phyloP scores from a whole-genome alignment of 2,797 vertebrate species.

The Odontamblyopus lacepedii region DNA sequence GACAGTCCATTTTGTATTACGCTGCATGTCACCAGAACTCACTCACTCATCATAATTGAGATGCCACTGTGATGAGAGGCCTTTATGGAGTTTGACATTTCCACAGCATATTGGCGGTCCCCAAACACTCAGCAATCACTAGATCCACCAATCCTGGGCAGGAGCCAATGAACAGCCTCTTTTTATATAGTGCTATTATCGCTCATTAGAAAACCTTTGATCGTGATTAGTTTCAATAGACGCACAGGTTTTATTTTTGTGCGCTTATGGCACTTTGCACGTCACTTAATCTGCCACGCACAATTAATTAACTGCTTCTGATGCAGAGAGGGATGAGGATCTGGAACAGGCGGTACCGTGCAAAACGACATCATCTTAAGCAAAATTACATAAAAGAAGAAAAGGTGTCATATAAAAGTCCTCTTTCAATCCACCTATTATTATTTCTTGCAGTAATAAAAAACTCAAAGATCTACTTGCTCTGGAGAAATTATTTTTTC shows the following conservation, averaged over 20 bases:
- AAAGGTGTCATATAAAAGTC: neutral
- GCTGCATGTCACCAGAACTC: constrained; percentile 44
- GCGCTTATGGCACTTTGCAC: constrained; percentile 42
- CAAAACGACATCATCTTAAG: neutral
- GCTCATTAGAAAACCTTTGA: constrained; percentile 58
- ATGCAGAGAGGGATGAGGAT: constrained; percentile 4
- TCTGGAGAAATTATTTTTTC: neutral
- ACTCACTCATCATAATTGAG: constrained; percentile 54
- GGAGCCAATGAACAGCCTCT: constrained; percentile 45
- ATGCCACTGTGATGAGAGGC: constrained; percentile 63
- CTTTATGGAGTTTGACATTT: constrained; percentile 63
- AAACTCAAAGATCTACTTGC: neutral
- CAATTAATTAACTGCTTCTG: constrained; percentile 36
- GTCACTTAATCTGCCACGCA: constrained; percentile 23
- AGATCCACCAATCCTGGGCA: constrained; percentile 34
- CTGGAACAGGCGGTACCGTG: constrained; percentile 1
- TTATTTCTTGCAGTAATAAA: neutral
- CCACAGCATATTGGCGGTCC: constrained; percentile 66
- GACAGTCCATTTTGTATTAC: constrained; percentile 43
- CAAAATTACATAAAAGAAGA: constrained; percentile 3
- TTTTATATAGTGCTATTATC: constrained; percentile 58
- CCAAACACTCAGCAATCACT: constrained; percentile 52
- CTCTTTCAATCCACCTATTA: neutral
- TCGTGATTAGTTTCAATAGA: constrained; percentile 42
- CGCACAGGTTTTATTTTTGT: constrained; percentile 53